Percentiles rank a stretch among this genome's conserved stretches.
Conservation (phyloP, 2,888 invertebrate genomes). For the Eutolmus rufibarbis region DNA sequence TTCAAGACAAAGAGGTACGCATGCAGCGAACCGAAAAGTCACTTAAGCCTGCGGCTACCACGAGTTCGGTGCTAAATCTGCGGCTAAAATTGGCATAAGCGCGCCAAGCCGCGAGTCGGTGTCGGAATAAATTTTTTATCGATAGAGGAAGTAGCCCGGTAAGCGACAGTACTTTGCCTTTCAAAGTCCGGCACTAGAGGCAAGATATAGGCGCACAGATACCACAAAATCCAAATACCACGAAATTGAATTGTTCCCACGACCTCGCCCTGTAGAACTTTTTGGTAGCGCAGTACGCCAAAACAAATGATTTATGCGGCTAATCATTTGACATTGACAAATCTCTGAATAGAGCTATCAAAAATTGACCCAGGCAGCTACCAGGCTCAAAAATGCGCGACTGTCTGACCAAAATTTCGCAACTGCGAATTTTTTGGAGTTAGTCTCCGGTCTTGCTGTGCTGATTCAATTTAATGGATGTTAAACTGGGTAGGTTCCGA, state of each 20-base stretch:
- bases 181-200: not conserved
- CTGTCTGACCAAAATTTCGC: not conserved
- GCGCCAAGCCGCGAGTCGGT: not conserved
- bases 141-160: not conserved
- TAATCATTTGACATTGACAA: constrained; percentile 4
- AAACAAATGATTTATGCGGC: not conserved
- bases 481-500: not conserved
- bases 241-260: not conserved
- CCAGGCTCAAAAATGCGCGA: not conserved
- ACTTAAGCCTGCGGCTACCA: constrained; percentile 1
- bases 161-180: not conserved
- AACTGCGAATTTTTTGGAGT: not conserved
- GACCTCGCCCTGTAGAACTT: not conserved
- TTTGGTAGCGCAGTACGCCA: not conserved
- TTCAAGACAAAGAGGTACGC: not conserved
- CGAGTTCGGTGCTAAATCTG: not conserved
- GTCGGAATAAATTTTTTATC: not conserved
- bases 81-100: not conserved
- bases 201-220: not conserved
- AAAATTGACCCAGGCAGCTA: not conserved
- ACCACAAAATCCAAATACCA: not conserved
- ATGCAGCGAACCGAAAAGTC: constrained; percentile 22
- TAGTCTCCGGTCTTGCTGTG: not conserved
- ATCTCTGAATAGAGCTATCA: not conserved
- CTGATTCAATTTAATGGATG: not conserved